Percentiles rank a stretch among this genome's conserved stretches.
phyloP scores from a whole-genome alignment of 2,797 vertebrate genomes.

The Macropodus opercularis region DNA sequence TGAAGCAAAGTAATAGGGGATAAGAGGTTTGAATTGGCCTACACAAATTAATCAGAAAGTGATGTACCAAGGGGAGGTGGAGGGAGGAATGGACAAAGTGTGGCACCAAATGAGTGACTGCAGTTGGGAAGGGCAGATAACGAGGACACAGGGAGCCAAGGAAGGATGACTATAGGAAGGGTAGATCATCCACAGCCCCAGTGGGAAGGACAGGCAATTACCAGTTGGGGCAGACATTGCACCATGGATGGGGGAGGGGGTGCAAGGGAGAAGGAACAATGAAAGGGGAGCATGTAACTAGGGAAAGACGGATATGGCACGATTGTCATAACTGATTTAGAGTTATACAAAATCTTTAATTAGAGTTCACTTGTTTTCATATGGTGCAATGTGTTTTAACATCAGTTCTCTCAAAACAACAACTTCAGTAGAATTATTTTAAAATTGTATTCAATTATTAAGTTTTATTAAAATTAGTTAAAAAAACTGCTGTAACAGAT shows the following conservation, averaged over 20 bases:
- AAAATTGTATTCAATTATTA: too few relatives aligned
- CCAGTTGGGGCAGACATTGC: constrained; percentile 72
- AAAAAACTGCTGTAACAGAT: too few relatives aligned
- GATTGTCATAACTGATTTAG: not conserved
- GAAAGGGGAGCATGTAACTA: constrained; percentile 36
- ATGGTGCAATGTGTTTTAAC: not conserved
- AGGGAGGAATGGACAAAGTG: constrained; percentile 45
- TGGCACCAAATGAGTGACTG: constrained; percentile 43
- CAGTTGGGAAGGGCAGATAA: constrained; percentile 52
- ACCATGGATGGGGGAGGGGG: constrained; percentile 46
- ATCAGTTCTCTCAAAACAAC: too few relatives aligned
- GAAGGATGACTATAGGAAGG: constrained; percentile 58
- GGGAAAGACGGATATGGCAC: constrained; percentile 15
- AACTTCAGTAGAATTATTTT: too few relatives aligned
- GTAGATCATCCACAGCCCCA: constrained; percentile 69
- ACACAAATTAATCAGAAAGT: constrained; percentile 45
- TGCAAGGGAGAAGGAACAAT: constrained; percentile 24
- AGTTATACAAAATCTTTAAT: too few relatives aligned
- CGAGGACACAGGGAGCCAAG: constrained; percentile 59
- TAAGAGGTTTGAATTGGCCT: constrained; percentile 18
- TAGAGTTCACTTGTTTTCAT: not conserved
- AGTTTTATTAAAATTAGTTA: too few relatives aligned
- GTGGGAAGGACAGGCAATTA: constrained; percentile 81
- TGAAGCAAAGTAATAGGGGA: constrained; percentile 1
- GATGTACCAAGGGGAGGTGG: constrained; percentile 47